Evolutionary conservation across 2,113 vertebrate genomes (phyloP), one percentile per base, ranked within the genome.

Genomic region (Xenus cinereus): DNA sequence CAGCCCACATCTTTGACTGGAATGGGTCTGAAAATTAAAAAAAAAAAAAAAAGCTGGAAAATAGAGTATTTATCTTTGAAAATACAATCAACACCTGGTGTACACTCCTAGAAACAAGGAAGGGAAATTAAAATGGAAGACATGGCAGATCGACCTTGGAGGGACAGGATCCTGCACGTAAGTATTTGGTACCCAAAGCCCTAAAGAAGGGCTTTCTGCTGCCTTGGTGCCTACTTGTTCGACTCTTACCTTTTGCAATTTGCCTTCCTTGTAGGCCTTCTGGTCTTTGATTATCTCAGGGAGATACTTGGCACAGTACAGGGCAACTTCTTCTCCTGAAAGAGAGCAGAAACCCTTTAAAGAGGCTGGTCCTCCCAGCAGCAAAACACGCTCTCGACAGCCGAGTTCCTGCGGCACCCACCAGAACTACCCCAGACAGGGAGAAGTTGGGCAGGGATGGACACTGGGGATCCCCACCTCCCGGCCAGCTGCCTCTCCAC

Each of bases 301-400:
- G 76, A 99, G 99, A 80, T 99, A 99, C 98, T 99, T 99, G 95
- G 99, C 99, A 98, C 99, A 99, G 93, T 99, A 99, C 39, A 99
- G 97, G 30, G 99, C 99, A 92, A 99, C 99, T 93, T 99, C 99
- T 96, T 99, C 99, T 93, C 99, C 99, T 99, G 95, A 81, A 97
- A 98, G 48, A 83, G 87, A 97, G 39, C 54, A 94, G 77, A 84
- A 53, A 37, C 48, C 57, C 39, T 63, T 37, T 80, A 37, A 64
- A 50, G 66, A 66, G 16, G 46, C 30, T 46, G 32, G 33, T 59
- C 43, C n/a, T 45, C 21, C 32, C 66, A 57, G 39, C 37, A 27
- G 81, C 33, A 89, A 30, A 75, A 43, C 0, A 2, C 16, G 12
- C 9, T 50, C 53, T 2, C 46, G 30, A 75, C 71, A 60, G 7